Evolutionary conservation across 1,140 invertebrate genomes (phyloP), one percentile per base, ranked within the genome.

Genomic region (Nautilus pompilius): DNA sequence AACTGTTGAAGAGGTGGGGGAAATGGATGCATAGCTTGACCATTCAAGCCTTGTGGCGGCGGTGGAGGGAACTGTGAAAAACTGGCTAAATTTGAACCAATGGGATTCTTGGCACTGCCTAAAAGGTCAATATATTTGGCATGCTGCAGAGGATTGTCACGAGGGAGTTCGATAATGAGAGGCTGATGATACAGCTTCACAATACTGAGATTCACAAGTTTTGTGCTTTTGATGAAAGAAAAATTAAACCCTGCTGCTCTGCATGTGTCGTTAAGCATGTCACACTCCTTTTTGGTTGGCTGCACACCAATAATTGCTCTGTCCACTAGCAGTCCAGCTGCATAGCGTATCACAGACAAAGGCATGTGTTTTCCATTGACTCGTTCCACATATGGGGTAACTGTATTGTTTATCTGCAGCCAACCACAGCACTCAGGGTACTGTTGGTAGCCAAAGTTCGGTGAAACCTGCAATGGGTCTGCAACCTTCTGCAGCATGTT

Each of bases 371-470:
- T 93, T 70, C 91, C 88, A 68, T 91, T 51, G 10, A 36, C 28
- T 51, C 77, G 54, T 53, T 67, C 62, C 1, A 94, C 93, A 77
- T 95, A 97, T 3, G 94, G 94, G 51, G 96, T 93, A 32, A 96
- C 92, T 0, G 92, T 94, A 76, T 93, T 93, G 78, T 96, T 96
- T 64, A 97, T 95, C 51, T 92, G 87, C 68, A 96, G 93, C 80
- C 96, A 96, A 51, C 93, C 95, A 84, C 93, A 96, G 49, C 29
- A 70, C 91, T 89, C 76, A 93, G 90, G 46, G 68, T 79, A 49
- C 73, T 77, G 62, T 74, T 79, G 36, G 54, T 30, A 17, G 51
- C 24, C 59, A 32, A 13, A 24, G 15, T 54, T 41, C 13, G 26
- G 33, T 6, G 28, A 29, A 15, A 41, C 5, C n/a, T 20, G 17